These are phyloP conservation scores for Lycocorax pyrrhopterus DNA, from an alignment of 2,113 vertebrate species.

Conservation along the genomic window DNA sequence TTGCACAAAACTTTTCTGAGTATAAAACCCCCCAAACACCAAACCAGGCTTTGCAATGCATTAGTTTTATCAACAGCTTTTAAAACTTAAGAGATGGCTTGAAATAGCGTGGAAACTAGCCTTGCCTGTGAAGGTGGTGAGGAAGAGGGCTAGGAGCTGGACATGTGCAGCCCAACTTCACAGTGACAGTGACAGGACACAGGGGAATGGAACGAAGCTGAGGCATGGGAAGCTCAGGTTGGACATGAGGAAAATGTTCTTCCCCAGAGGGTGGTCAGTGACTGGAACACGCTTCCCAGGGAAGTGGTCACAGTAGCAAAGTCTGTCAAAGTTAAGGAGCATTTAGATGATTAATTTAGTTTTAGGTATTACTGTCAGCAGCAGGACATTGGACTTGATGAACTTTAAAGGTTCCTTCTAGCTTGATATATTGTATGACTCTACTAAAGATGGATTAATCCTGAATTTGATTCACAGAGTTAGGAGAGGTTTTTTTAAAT, in stretches of 20 bases:
- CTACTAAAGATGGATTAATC: background rate
- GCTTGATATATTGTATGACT: background rate
- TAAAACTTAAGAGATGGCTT: background rate
- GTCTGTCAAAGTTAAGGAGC: background rate
- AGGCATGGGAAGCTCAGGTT: rapidly evolving
- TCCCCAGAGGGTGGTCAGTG: rapidly evolving
- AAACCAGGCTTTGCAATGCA: background rate
- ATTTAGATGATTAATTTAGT: background rate
- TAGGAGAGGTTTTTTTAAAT: background rate
- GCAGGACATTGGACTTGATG: background rate
- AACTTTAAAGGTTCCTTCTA: background rate
- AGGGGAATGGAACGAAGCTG: background rate
- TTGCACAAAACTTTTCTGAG: background rate
- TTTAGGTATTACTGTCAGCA: background rate
- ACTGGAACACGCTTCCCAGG: background rate
- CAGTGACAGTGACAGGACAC: background rate
- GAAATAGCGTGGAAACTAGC: background rate
- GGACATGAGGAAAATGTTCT: background rate
- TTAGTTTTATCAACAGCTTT: background rate
- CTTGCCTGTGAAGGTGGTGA: background rate
- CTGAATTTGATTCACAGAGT: background rate
- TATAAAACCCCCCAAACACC: background rate
- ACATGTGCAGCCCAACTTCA: background rate
- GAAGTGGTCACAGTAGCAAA: background rate
- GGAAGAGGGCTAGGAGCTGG: background rate